Evolutionary conservation across 2,888 invertebrate species (phyloP), one percentile per base, ranked within the genome.

Genomic region (Galerucella pusilla): DNA sequence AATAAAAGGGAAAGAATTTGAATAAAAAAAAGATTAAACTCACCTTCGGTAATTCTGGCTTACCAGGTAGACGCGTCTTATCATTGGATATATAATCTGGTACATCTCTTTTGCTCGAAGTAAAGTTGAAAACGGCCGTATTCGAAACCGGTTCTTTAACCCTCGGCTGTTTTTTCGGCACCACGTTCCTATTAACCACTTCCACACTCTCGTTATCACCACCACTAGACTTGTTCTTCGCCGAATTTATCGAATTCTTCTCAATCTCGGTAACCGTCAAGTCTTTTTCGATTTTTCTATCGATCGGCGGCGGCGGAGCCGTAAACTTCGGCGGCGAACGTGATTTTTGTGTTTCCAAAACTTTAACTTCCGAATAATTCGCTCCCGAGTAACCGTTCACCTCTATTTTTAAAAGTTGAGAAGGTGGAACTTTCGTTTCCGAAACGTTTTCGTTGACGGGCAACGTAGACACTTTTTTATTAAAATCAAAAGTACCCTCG

Each of bases 21-120:
- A 64, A 64, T 45, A 70, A 42, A 59, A 65, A 74, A 64, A 68
- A n/a, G 11, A 66, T 35, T 11, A 20, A 72, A 80, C 77, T 92
- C 84, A 94, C 95, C 93, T 94, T 94, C 83, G 93, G 91, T 84
- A 92, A 90, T 85, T 92, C 92, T 76, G 90, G 91, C 90, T 87
- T 92, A 90, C 81, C 92, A 84, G 90, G 90, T 83, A 91, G 91
- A 82, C 93, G 91, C 81, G 93, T 90, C 86, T 93, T 90, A 89
- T 96, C 96, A 89, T 96, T 96, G 87, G 95, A 95, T 85, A 97
- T 94, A 88, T 97, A 96, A 90, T 96, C 95, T 68, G 96, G 96
- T 84, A 96, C 95, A 84, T 94, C 94, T 66, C 72, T 59, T 88
- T 94, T 94, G 85, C 94, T 91, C 88, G 92, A 90, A 80, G 93